These are phyloP conservation scores for Drosophila carrolli DNA, from an alignment of 1,140 invertebrate species.

Conservation along the genomic window DNA sequence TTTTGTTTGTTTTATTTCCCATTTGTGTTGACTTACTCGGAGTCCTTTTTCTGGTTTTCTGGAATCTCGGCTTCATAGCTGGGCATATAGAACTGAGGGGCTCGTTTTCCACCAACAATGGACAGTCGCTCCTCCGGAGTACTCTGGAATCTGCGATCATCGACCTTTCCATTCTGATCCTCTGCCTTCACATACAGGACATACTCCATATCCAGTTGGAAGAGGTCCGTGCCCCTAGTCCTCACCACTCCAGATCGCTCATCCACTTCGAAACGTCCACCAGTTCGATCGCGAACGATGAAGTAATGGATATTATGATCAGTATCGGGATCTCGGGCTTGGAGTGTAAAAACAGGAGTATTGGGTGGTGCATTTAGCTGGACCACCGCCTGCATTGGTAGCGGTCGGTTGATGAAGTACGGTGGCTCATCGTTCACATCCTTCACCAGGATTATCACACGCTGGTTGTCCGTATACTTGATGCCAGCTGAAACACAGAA, in stretches of 20 bases:
- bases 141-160: slow-evolving; percentile 94
- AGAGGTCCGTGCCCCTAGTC: slow-evolving; percentile 94
- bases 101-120: slow-evolving; percentile 96
- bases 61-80: slow-evolving; percentile 97
- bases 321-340: slow-evolving; percentile 97
- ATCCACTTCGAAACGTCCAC: slow-evolving; percentile 93
- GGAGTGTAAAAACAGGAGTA: slow-evolving; percentile 97
- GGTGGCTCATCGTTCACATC: slow-evolving; percentile 98
- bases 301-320: slow-evolving; percentile 98
- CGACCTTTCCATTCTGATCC: slow-evolving; percentile 95
- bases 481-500: slow-evolving; percentile 72
- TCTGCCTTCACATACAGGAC: slow-evolving; percentile 98
- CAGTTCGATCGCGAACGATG: slow-evolving; percentile 95
- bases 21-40: slow-evolving; percentile 90
- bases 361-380: slow-evolving; percentile 97
- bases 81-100: slow-evolving; percentile 97
- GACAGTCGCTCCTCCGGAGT: slow-evolving; percentile 95
- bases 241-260: slow-evolving; percentile 97
- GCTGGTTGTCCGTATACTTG: slow-evolving; percentile 94
- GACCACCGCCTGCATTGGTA: slow-evolving; percentile 98
- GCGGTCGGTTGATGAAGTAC: slow-evolving; percentile 97
- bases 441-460: slow-evolving; percentile 97
- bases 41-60: slow-evolving; percentile 98
- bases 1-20: background rate
- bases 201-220: slow-evolving; percentile 98